Evolutionary conservation across 2,888 invertebrate species (phyloP).

Genomic region (Hirtodrosophila histrioides): DNA sequence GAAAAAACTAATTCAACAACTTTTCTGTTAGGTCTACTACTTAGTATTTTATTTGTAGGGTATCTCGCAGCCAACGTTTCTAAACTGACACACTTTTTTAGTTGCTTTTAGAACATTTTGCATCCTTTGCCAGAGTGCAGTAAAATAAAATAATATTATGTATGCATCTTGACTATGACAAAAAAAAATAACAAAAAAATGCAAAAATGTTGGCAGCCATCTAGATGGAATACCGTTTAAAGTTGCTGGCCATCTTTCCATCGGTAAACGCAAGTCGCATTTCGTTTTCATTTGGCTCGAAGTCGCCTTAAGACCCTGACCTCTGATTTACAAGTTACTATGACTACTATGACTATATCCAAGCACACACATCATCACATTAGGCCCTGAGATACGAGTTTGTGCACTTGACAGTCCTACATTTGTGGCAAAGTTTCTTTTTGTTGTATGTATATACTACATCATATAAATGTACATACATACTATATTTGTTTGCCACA

Average conservation of each 20-base stretch:
- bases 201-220: conserved; percentile 37
- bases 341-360: conserved; percentile 13
- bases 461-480: conserved; percentile 6
- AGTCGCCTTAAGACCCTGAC: conserved; percentile 57
- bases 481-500: conserved; percentile 15
- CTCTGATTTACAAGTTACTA: conserved; percentile 56
- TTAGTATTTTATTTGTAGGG: neutral
- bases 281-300: conserved; percentile 56
- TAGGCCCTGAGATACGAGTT: conserved; percentile 1
- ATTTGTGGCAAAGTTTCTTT: conserved; percentile 25
- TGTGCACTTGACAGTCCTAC: conserved; percentile 40
- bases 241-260: conserved; percentile 16
- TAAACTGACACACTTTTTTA: neutral
- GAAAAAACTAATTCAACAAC: no score
- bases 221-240: conserved; percentile 12
- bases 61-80: conserved; percentile 9
- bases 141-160: conserved; percentile 58
- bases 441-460: conserved; percentile 5
- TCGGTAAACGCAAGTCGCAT: conserved; percentile 17
- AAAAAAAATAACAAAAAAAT: conserved; percentile 20
- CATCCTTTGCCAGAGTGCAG: conserved; percentile 52
- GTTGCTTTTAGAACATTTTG: conserved; percentile 12
- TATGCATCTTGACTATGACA: conserved; percentile 53
- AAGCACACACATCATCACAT: conserved; percentile 22
- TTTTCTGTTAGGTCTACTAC: no score